Evolutionary conservation across 2,797 vertebrate species (phyloP).

Genomic region (Melanotaenia parkinsoni): DNA sequence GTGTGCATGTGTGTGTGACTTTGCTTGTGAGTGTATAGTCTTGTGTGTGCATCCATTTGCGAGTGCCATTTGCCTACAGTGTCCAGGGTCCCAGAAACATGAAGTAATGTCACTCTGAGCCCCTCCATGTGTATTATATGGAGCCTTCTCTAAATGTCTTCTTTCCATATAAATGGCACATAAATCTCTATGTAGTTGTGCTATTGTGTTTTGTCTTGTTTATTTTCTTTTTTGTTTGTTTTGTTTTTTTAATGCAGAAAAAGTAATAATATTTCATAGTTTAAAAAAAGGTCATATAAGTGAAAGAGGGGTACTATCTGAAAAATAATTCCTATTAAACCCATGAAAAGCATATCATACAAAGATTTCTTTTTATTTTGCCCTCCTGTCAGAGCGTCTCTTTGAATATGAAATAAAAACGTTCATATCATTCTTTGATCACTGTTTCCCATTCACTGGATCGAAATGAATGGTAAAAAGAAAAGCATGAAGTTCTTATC

Average conservation of each 20-base stretch:
- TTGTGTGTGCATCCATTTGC: constrained; percentile 24
- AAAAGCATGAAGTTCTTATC: constrained; percentile 19
- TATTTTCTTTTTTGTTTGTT: no score
- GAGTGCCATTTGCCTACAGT: constrained; percentile 52
- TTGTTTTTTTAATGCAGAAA: constrained; percentile 34
- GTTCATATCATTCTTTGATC: not conserved
- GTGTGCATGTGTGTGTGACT: constrained; percentile 16
- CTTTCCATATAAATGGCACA: constrained; percentile 13
- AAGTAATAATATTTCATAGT: constrained; percentile 22
- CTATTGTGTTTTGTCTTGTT: not conserved
- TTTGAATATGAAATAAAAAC: not conserved
- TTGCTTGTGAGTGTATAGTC: constrained; percentile 13
- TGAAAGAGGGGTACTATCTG: no score
- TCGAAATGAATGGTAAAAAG: constrained; percentile 20
- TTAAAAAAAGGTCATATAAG: not conserved
- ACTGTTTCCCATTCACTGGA: not conserved
- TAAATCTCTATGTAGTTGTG: constrained; percentile 28
- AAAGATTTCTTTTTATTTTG: not conserved
- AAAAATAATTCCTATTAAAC: constrained; percentile 11
- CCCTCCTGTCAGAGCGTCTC: not conserved
- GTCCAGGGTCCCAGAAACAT: constrained; percentile 61
- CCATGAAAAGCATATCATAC: not conserved
- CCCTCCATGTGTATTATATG: constrained; percentile 26
- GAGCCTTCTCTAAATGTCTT: constrained; percentile 36
- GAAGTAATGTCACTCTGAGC: constrained; percentile 56